Base-by-base conservation (phyloP, 2,888 invertebrate genomes). In the Lasioglossum morio region DNA sequence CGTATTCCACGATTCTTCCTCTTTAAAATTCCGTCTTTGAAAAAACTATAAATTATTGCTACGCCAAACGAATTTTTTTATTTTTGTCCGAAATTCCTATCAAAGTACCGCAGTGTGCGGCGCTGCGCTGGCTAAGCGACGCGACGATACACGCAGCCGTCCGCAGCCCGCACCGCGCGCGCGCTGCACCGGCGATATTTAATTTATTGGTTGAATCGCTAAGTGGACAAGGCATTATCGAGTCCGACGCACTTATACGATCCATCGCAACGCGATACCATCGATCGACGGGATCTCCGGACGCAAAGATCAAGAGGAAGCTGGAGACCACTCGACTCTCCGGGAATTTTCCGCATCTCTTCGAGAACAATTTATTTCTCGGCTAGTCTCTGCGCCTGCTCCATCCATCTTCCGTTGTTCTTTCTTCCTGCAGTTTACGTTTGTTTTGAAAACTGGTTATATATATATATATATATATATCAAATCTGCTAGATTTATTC, bases 191-290 rank as follows among this genome's bases (percentile, higher is more conserved):
- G 12, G 74, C 90, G 91, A 91, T 91, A 92, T 89, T 93, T 92
- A 93, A 93, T 93, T 93, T 93, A 93, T 93, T 84, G 91, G 84
- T 85, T 89, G 90, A 90, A 93, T 91, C 91, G 88, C 75, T 91
- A 92, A 92, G 92, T 84, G 87, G 92, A 86, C 86, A 77, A 70
- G 82, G 91, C 87, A 90, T 91, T 92, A 92, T 92, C 91, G 77
- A 83, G 82, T 72, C 69, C 34, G 72, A 77, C 79, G 79, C 72
- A 40, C 73, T 82, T 73, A 77, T 37, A 82, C 81, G 86, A 86
- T 90, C 76, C 78, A 63, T 48, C 63, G 34, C 40, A 10, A 12
- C 40, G 72, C 57, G 84, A 89, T 87, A 79, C 43, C 48, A 81
- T 84, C 85, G 82, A 60, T 73, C 72, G 77, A 63, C 19, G 69